Conservation (phyloP, 2,888 invertebrate species). For the Carabus problematicus region DNA sequence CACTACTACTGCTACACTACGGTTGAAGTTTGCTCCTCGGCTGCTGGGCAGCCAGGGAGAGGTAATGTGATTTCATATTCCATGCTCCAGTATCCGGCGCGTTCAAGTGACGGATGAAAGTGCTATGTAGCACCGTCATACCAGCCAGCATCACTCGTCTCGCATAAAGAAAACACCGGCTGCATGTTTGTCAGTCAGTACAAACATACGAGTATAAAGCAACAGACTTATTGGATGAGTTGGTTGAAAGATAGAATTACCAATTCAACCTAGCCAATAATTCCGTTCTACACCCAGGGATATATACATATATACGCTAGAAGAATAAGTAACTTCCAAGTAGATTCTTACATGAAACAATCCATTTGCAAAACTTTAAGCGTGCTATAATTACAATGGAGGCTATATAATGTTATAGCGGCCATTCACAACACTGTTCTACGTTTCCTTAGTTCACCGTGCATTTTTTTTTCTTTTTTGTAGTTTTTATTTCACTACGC, state of each 20-base stretch:
- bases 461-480: background rate
- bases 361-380: no score
- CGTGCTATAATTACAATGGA: no score
- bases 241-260: background rate
- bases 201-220: background rate
- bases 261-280: background rate
- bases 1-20: no score
- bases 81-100: conserved; percentile 34
- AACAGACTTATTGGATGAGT: background rate
- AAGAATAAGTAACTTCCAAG: no score
- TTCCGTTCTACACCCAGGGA: background rate
- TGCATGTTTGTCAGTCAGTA: background rate
- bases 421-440: no score
- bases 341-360: no score
- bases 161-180: background rate
- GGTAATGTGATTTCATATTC: conserved; percentile 45
- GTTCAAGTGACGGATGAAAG: conserved; percentile 36
- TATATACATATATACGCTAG: no score
- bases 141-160: background rate
- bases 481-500: background rate
- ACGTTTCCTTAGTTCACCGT: background rate
- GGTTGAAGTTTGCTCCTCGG: conserved; percentile 18
- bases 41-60: conserved; percentile 42
- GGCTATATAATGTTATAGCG: no score
- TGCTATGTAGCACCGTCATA: background rate